Percentiles rank a stretch among this genome's conserved stretches.
Conservation (phyloP, 2,113 vertebrate genomes). For the Saguinus midas region DNA sequence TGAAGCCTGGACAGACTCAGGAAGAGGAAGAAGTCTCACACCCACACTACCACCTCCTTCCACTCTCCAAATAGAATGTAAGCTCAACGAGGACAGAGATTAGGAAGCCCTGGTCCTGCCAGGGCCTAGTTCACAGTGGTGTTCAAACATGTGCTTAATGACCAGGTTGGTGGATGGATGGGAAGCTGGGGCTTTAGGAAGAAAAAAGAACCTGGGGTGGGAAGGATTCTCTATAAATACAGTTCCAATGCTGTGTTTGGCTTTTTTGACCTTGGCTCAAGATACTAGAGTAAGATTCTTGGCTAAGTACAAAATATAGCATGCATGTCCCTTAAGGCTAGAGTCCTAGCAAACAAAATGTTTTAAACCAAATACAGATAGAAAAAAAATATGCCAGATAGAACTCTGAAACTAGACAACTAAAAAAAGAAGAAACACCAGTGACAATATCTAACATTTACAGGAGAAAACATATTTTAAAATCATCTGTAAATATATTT, state of each 20-base stretch:
- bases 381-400: background rate
- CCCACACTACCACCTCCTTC: background rate
- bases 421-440: background rate
- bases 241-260: background rate
- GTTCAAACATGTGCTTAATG: background rate
- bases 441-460: background rate
- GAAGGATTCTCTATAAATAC: background rate
- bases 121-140: background rate
- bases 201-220: background rate
- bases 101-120: background rate
- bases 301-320: background rate
- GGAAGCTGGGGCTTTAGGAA: background rate
- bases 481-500: background rate
- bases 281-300: background rate
- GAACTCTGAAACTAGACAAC: background rate
- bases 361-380: background rate
- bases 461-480: background rate
- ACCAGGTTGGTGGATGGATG: background rate
- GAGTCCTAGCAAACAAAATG: background rate
- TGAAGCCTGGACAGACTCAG: background rate
- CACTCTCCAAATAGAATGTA: background rate
- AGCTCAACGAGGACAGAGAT: background rate
- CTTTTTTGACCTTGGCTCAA: slow-evolving; percentile 26
- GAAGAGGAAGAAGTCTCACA: background rate
- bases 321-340: background rate